Percentiles rank a stretch among this genome's conserved stretches.
phyloP scores from a whole-genome alignment of 1,140 invertebrate species.

The Paralvinella palmiformis region DNA sequence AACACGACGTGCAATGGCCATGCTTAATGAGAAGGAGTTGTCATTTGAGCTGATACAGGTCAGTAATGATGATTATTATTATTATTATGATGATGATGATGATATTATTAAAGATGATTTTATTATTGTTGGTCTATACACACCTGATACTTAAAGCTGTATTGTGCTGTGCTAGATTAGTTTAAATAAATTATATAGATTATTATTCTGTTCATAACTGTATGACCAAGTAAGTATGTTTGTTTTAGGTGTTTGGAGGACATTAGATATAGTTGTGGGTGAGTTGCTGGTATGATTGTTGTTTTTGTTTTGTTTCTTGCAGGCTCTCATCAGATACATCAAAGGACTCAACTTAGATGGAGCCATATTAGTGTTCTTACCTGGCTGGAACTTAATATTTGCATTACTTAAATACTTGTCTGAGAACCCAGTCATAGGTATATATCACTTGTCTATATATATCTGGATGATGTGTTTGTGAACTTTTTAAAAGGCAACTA shows the following conservation, averaged over 20 bases:
- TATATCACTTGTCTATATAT: conserved; percentile 14
- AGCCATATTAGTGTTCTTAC: conserved; percentile 48
- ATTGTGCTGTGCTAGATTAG: too few species aligned
- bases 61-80: conserved; percentile 15
- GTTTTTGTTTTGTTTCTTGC: conserved; percentile 20
- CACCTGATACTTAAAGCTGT: too few species aligned
- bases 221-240: too few species aligned
- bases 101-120: too few species aligned
- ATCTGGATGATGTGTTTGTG: too few species aligned
- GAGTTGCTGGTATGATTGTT: too few species aligned
- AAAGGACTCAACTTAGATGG: conserved; percentile 66
- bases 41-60: conserved; percentile 86
- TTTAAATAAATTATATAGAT: too few species aligned
- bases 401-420: conserved; percentile 79
- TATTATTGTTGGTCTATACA: too few species aligned
- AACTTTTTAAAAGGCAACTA: too few species aligned
- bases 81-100: background rate
- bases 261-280: too few species aligned
- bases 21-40: conserved; percentile 80
- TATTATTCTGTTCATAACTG: too few species aligned
- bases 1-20: conserved; percentile 66
- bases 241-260: too few species aligned
- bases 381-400: conserved; percentile 68
- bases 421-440: conserved; percentile 68
- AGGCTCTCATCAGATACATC: conserved; percentile 70